Evolutionary conservation across 1,140 invertebrate genomes (phyloP), one percentile per base, ranked within the genome.

Genomic region (Uloborus diversus): DNA sequence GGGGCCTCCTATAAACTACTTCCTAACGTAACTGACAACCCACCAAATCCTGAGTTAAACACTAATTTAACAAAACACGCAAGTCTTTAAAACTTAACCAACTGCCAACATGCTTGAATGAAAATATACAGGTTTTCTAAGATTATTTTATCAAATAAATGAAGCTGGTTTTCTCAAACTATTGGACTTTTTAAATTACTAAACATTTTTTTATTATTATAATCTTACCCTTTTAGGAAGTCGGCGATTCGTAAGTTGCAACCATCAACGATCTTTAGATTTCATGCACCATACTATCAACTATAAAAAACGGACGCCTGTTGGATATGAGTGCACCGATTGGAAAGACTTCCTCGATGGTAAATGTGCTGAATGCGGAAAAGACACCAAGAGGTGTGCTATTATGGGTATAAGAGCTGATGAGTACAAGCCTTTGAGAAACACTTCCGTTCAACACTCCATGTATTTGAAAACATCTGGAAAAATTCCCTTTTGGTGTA

Each of bases 201-300:
- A n/a, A 57, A 57, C 53, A 20, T 20, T 11, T 9, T n/a, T 20
- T n/a, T 57, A 27, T 9, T 27, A 57, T 57, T 27, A 20, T 9
- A 20, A n/a, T 9, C 25, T 27, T 57, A 20, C 25, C 20, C 9
- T 57, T 27, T 27, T 27, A 86, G 93, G 93, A 0, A 92, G 92
- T 14, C 87, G 92, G 65, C 92, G 93, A 47, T 87, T 94, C 2
- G 91, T 94, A 0, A 93, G 92, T 23, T 96, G 94, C 85, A 95
- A 94, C 85, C 94, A 96, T 85, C 91, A 94, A 9, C 88, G 94
- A 83, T 93, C 94, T n/a, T 93, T 94, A 79, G 93, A 93, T 85
- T 90, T 95, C n/a, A 94, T 94, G 84, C 95, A 94, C 85, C 94
- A 96, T 84, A 91, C 94, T 13, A 69, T 81, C 17, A 82, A 68